Base-by-base conservation (phyloP, 2,797 vertebrate species). In the Sebastes matsubarae region DNA sequence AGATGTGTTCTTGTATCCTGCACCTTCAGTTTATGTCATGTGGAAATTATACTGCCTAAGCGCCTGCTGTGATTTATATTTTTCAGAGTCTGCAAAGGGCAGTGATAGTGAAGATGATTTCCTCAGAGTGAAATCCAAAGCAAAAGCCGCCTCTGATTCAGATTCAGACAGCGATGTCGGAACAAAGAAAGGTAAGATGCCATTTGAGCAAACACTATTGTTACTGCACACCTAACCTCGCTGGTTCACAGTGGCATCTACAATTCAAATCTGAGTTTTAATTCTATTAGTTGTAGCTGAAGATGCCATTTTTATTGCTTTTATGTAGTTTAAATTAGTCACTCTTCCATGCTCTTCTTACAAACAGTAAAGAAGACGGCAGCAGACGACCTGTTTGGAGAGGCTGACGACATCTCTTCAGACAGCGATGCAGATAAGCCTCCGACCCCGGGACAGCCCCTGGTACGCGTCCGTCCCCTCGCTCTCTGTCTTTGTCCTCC, bases 21-120 rank as follows among this genome's bases (percentile, higher is more conserved):
- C 20, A 36, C 1, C 11, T 67, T 76, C 29, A 22, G 4, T 69
- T 57, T 12, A 27, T 58, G 12, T 22, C 27, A 11, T 32, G 13
- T 75, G 27, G 11, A 70, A 63, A 57, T 58, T 6, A 12, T 68
- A 12, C 11, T 24, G n/a, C 52, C 76, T 13, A 18, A 42, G 24
- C 24, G 2, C 8, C 11, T 67, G 27, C 14, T 70, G 24, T 57
- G 27, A 16, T 63, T 74, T 74, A 60, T 42, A 2, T 73, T 79
- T 88, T 73, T 18, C 65, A 99, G 99, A 96, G 57, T 99, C 97
- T n/a, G 91, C 92, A 22, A 97, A 98, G 90, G 98, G 97, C 89
- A 99, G 99, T 0, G 99, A 99, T 2, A 99, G 98, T 0, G 99
- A 99, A 72, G 98, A 99, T 2, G 99, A 99, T 70, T 96, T 99